Evolutionary conservation across 2,113 vertebrate species (phyloP).

Genomic region (Microcebus ravelobensis): DNA sequence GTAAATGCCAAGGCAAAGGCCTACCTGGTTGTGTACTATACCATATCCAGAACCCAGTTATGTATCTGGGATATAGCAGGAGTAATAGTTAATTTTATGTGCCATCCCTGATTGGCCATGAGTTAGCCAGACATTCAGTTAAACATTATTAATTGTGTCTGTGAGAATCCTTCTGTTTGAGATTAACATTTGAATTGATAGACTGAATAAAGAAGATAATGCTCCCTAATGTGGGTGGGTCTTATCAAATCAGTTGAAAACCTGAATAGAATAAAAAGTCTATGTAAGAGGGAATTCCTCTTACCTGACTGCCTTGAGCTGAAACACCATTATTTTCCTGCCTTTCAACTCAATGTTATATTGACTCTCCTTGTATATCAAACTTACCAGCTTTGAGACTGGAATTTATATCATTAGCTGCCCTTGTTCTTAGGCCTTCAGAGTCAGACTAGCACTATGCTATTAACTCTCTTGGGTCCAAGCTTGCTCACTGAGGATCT

Average conservation of each 20-base stretch:
- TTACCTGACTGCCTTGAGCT: not conserved
- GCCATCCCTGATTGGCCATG: not conserved
- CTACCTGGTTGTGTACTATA: not conserved
- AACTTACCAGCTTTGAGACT: not conserved
- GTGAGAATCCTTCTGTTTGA: not conserved
- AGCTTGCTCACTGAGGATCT: not conserved
- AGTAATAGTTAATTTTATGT: not conserved
- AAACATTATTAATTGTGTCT: not conserved
- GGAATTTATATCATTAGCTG: not conserved
- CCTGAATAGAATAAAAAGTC: not conserved
- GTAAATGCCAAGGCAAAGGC: not conserved
- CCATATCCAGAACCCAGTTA: not conserved
- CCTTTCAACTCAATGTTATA: not conserved
- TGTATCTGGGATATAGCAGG: not conserved
- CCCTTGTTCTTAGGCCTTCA: not conserved
- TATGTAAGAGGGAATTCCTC: not conserved
- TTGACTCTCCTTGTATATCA: not conserved
- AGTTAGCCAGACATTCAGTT: not conserved
- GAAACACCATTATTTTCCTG: not conserved
- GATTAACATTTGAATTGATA: not conserved
- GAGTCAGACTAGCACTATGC: not conserved
- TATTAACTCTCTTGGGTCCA: not conserved
- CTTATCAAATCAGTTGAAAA: not conserved
- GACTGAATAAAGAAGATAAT: not conserved
- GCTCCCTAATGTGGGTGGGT: not conserved